Conservation (phyloP, 2,888 invertebrate genomes). For the Drosophila neonasuta region DNA sequence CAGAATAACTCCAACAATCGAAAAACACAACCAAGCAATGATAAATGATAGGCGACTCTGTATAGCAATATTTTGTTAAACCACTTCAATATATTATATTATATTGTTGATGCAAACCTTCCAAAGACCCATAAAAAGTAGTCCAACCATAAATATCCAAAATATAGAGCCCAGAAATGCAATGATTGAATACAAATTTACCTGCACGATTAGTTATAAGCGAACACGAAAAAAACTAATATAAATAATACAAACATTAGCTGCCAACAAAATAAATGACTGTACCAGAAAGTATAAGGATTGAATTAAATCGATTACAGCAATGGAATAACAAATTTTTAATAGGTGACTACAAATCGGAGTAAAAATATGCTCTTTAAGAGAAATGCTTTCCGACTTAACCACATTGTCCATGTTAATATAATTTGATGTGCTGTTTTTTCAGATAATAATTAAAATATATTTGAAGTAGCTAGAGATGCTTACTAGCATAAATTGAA, state of each 20-base stretch:
- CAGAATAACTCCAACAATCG: conserved; percentile 27
- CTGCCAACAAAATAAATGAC: conserved; percentile 16
- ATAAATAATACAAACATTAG: conserved; percentile 10
- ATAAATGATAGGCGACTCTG: conserved; percentile 19
- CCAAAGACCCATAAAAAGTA: conserved; percentile 46
- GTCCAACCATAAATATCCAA: conserved; percentile 40
- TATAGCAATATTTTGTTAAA: background rate
- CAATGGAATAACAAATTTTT: conserved; percentile 34
- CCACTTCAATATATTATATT: background rate
- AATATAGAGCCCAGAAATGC: conserved; percentile 32
- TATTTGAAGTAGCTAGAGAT: conserved; percentile 3
- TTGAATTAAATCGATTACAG: conserved; percentile 45
- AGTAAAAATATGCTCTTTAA: background rate
- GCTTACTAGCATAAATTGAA: conserved; percentile 26
- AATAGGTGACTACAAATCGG: conserved; percentile 16
- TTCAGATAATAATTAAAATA: conserved; percentile 28
- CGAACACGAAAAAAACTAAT: background rate
- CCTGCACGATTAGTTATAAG: conserved; percentile 20
- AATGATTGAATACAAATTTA: conserved; percentile 14
- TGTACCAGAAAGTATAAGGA: conserved; percentile 42
- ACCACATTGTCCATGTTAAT: conserved; percentile 3
- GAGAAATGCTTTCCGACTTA: background rate
- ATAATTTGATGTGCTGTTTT: background rate
- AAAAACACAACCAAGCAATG: conserved; percentile 39
- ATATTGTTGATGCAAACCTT: conserved; percentile 29